Conservation (phyloP, 2,113 vertebrate species). For the Leuciscus idus region DNA sequence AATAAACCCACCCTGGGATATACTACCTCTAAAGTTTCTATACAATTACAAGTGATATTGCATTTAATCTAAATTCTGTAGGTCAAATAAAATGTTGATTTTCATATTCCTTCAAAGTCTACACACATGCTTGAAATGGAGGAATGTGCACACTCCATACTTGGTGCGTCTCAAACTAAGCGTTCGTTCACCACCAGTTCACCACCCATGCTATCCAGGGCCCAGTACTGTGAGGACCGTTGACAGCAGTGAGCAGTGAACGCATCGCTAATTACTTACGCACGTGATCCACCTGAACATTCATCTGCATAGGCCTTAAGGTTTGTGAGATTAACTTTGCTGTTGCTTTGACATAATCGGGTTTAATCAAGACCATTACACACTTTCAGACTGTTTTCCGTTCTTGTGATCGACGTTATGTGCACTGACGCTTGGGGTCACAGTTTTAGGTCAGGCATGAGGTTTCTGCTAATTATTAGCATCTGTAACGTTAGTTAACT, state of each 20-base stretch:
- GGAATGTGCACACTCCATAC: neutral
- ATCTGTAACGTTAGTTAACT: slow-evolving; percentile 1
- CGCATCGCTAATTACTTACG: neutral
- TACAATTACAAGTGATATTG: neutral
- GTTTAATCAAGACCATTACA: neutral
- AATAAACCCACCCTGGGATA: neutral
- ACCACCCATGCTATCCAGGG: neutral
- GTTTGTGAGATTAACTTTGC: neutral
- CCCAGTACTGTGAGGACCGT: neutral
- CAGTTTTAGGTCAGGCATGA: neutral
- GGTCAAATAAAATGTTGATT: neutral
- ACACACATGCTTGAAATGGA: neutral
- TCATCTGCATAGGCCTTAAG: neutral
- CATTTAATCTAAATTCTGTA: neutral
- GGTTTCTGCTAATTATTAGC: slow-evolving; percentile 25
- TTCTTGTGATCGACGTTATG: neutral
- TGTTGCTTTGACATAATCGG: neutral
- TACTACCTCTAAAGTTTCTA: neutral
- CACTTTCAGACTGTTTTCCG: neutral
- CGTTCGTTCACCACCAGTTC: too few relatives aligned
- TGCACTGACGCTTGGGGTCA: neutral
- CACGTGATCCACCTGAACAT: slow-evolving; percentile 11
- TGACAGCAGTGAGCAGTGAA: neutral
- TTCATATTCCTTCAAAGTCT: neutral
- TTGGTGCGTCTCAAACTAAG: neutral